Evolutionary conservation across 2,888 invertebrate species (phyloP), one percentile per base, ranked within the genome.

Genomic region (Drosophila melanocephala): DNA sequence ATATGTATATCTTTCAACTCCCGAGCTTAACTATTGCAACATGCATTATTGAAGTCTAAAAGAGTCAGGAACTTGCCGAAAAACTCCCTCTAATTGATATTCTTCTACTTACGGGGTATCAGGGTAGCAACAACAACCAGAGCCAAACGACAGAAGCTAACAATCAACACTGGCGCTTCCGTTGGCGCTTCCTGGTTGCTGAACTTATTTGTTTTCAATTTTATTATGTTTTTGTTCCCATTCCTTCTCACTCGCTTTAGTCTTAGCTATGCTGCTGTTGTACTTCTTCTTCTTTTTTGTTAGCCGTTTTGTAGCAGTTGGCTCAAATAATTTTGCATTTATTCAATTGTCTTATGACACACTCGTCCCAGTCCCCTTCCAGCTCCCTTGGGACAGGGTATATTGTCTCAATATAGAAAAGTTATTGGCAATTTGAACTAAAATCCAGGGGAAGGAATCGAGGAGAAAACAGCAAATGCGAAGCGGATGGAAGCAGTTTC

Each of bases 161-260:
- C 85, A 84, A 80, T 78, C 75, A 84, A 74, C 75, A 78, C 44
- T 58, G 35, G 57, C 77, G 80, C 65, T 85, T 85, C 85, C 85
- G 81, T 57, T 73, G 76, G 59, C 62, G 74, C 68, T 81, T 81
- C 86, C 77, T 71, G 75, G 67, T 75, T 77, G 71, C 81, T 84
- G 67, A 83, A 79, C 81, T 79, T 81, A 84, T 85, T 85, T 87
- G 85, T 87, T 87, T 81, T 71, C 83, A 84, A 84, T 85, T 85
- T 85, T 77, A 73, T 84, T 75, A 75, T 75, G 74, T 58, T 60
- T 52, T 32, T 35, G n/a, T 33, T 53, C 52, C 44, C 52, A 42
- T 50, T 69, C 22, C 65, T 14, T 19, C 2, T 26, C 53, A 30
- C 51, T 51, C 64, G n/a, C 22, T 53, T 44, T 58, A 12, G 39